Conservation (phyloP, 2,888 invertebrate species). For the Selenia dentaria region DNA sequence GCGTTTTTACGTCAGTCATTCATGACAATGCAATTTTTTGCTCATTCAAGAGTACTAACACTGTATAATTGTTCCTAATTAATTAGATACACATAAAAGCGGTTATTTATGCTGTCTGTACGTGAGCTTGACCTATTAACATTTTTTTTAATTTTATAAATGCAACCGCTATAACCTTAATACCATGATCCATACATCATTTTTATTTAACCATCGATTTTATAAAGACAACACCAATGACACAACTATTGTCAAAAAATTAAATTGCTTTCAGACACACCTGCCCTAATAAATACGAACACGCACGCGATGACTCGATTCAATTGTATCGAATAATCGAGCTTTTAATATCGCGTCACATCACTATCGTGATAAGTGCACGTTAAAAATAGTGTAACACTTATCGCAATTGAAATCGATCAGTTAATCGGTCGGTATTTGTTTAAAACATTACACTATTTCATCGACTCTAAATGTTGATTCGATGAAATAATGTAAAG, state of each 20-base stretch:
- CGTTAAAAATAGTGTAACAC: conserved; percentile 48
- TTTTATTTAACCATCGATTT: conserved; percentile 31
- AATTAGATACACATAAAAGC: conserved; percentile 20
- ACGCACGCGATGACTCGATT: conserved; percentile 66
- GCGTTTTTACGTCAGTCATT: conserved; percentile 30
- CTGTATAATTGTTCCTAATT: conserved; percentile 37
- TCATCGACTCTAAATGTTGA: no score
- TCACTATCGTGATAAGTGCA: conserved; percentile 59
- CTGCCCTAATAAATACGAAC: conserved; percentile 47
- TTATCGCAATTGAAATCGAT: conserved; percentile 59
- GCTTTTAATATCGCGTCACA: conserved; percentile 52
- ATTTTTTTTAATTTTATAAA: neutral
- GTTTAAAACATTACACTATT: conserved; percentile 16
- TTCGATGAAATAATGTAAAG: neutral
- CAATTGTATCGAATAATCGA: conserved; percentile 66
- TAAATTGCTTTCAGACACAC: conserved; percentile 40
- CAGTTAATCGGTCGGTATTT: conserved; percentile 35
- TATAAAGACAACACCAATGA: conserved; percentile 29
- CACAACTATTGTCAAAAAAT: conserved; percentile 38
- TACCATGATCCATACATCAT: conserved; percentile 26
- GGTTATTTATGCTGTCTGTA: neutral
- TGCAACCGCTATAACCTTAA: conserved; percentile 14
- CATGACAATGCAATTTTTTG: conserved; percentile 36
- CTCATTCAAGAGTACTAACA: conserved; percentile 23
- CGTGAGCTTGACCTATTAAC: conserved; percentile 1